Evolutionary conservation across 2,797 vertebrate species (phyloP), one percentile per base, ranked within the genome.

Genomic region (Hoplostethus atlanticus): DNA sequence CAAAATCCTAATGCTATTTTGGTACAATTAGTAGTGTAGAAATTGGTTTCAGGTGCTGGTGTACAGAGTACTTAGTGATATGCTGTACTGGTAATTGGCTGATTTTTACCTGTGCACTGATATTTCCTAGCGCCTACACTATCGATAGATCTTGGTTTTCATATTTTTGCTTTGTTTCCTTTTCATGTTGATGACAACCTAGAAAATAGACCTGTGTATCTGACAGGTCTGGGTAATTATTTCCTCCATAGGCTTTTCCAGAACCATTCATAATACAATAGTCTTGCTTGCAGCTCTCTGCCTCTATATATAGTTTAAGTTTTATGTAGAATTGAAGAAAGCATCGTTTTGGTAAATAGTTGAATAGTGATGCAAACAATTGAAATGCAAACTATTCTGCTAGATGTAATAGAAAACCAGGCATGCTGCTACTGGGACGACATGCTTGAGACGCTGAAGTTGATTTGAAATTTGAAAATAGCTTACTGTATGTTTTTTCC

Each of bases 1-100:
- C 76, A 78, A 64, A 30, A 6, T 46, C 12, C 44, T 15, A 46
- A 46, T 54, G 12, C 5, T 12, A 6, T 28, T 54, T 12, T 30
- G 52, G 10, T 12, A 3, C 52, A 54, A 6, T 28, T 54, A 15
- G 2, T 54, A 30, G 52, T 54, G 13, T 46, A 46, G 44, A 46
- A 46, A 13, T 5, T 46, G 13, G 44, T 46, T 13, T 44, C 13
- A 12, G 12, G 12, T 44, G 40, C 12, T 44, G 11, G 40, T 3
- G 12, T 12, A 12, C 4, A 44, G 44, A 4, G 13, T 13, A 12
- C 3, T 15, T 46, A 5, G 12, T 46, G 44, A 46, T 46, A 15
- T 46, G 44, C 44, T 13, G 15, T 13, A 15, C 13, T 46, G 12
- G 13, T 46, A 46, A 46, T 46, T 46, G 44, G 42, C 42, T 1